Evolutionary conservation across 2,888 invertebrate genomes (phyloP).

Genomic region (Carpatolechia fugitivella): DNA sequence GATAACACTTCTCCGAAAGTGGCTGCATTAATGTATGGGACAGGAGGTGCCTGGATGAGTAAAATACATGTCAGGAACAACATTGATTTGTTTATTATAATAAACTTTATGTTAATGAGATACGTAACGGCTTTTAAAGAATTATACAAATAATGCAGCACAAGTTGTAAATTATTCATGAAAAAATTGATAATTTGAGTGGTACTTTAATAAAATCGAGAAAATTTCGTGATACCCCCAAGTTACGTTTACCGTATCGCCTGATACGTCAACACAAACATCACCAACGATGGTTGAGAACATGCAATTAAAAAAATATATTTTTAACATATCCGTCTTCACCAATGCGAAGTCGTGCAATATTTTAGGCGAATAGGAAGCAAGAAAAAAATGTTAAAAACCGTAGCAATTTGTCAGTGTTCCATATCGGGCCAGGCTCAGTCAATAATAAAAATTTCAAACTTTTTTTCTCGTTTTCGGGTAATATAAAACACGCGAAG

Average conservation of each 20-base stretch:
- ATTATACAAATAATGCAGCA: neutral
- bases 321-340: slow-evolving; percentile 41
- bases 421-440: slow-evolving; percentile 61
- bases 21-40: slow-evolving; percentile 44
- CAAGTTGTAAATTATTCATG: slow-evolving; percentile 11
- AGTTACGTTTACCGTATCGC: slow-evolving; percentile 32
- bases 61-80: slow-evolving; percentile 29
- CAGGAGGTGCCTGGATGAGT: slow-evolving; percentile 28
- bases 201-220: slow-evolving; percentile 12
- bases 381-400: slow-evolving; percentile 56
- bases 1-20: slow-evolving; percentile 66
- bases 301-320: slow-evolving; percentile 55
- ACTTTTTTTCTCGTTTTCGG: slow-evolving; percentile 64
- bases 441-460: slow-evolving; percentile 68
- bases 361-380: slow-evolving; percentile 43
- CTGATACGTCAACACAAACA: slow-evolving; percentile 46
- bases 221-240: slow-evolving; percentile 23
- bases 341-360: slow-evolving; percentile 36
- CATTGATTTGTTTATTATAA: slow-evolving; percentile 41
- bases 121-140: slow-evolving; percentile 14
- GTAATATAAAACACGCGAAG: slow-evolving; percentile 69
- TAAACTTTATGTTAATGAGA: slow-evolving; percentile 44
- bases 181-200: slow-evolving; percentile 6
- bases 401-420: slow-evolving; percentile 72
- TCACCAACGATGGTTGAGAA: slow-evolving; percentile 38